A percentile compares a stretch with the other conserved stretches of the same genome.
Evolutionary conservation across 2,113 vertebrate genomes (phyloP).

Genomic region (Eulemur macaco): DNA sequence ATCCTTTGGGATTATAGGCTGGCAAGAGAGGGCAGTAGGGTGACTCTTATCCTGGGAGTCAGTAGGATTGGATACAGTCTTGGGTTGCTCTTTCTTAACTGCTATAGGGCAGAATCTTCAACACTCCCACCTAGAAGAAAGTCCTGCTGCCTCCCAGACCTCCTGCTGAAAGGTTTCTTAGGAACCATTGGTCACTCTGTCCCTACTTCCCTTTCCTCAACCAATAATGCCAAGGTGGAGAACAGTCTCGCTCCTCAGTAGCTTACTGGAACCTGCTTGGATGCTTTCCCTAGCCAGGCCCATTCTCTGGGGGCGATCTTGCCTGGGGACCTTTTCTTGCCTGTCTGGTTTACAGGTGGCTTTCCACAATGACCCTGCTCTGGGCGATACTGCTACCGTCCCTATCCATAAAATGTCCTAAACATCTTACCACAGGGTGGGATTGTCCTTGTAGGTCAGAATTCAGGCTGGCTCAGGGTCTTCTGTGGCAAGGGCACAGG

Average conservation of each 20-base stretch:
- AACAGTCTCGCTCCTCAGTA: not conserved
- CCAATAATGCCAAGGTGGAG: not conserved
- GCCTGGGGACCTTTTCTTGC: not conserved
- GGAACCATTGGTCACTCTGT: not conserved
- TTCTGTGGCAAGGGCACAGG: not conserved
- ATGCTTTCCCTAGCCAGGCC: not conserved
- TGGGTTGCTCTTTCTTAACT: not conserved
- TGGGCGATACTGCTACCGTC: not conserved
- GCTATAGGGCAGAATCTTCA: not conserved
- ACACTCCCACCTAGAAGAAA: not conserved
- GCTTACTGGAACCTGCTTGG: not conserved
- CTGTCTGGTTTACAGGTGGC: not conserved
- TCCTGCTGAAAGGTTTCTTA: not conserved
- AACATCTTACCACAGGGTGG: not conserved
- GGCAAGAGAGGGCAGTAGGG: not conserved
- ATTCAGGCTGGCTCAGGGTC: not conserved
- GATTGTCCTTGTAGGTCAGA: not conserved
- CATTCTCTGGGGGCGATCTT: not conserved
- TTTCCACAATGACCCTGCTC: not conserved
- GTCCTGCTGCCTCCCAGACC: not conserved
- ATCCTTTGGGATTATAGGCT: not conserved
- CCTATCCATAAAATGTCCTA: not conserved
- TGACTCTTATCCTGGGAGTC: not conserved
- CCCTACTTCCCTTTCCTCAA: not conserved
- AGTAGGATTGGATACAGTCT: not conserved